Evolutionary conservation across 2,888 invertebrate species (phyloP).

Genomic region (Ophion slaviceki): DNA sequence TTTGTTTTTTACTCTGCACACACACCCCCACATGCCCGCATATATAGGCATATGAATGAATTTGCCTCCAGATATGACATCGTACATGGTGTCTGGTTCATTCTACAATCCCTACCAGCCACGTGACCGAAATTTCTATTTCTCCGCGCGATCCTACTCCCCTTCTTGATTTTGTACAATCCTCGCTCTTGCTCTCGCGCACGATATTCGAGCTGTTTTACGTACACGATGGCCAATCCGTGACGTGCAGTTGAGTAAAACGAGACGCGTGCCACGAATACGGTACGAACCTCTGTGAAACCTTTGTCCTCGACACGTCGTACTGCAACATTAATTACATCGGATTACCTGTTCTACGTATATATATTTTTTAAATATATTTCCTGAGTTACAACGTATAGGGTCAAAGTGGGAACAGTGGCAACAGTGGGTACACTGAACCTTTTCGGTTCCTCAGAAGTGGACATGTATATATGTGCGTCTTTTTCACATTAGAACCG

Average conservation of each 20-base stretch:
- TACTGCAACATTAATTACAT: constrained; percentile 36
- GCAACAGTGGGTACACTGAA: too few species aligned
- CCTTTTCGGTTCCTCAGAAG: too few species aligned
- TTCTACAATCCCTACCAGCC: constrained; percentile 67
- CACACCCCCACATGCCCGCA: not conserved
- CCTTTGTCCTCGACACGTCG: not conserved
- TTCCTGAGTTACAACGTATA: too few species aligned
- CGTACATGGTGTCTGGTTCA: constrained; percentile 67
- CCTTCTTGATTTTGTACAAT: not conserved
- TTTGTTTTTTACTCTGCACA: constrained; percentile 5
- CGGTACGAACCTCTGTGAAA: constrained; percentile 18
- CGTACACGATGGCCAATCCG: constrained; percentile 55
- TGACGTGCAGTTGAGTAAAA: constrained; percentile 58
- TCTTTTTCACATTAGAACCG: too few species aligned
- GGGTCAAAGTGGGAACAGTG: too few species aligned
- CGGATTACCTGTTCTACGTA: not conserved
- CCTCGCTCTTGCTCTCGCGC: constrained; percentile 3
- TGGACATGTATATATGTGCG: too few species aligned
- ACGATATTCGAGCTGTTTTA: constrained; percentile 59
- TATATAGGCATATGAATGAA: not conserved
- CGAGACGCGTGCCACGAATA: constrained; percentile 64
- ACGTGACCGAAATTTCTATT: constrained; percentile 80
- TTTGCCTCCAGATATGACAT: constrained; percentile 68
- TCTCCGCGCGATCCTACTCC: constrained; percentile 38
- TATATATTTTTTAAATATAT: not conserved